These are phyloP conservation scores for Oscheius onirici DNA, from an alignment of 2,888 invertebrate species.

Conservation along the genomic window DNA sequence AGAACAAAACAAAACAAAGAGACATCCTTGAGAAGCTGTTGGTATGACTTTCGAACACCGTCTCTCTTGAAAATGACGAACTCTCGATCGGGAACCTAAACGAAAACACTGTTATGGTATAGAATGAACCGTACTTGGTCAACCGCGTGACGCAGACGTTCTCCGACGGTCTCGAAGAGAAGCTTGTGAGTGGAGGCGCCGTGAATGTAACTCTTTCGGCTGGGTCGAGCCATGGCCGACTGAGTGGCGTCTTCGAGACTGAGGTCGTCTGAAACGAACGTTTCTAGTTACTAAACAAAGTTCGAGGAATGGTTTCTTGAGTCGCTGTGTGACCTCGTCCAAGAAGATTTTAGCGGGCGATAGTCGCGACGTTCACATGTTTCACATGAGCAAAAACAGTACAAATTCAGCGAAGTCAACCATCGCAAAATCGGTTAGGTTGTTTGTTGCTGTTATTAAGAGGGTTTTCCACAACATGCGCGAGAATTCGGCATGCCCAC, in stretches of 20 bases:
- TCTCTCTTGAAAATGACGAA: slow-evolving; percentile 69
- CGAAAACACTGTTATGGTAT: neutral
- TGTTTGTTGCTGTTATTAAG: neutral
- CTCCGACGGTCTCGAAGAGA: slow-evolving; percentile 68
- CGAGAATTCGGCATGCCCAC: neutral
- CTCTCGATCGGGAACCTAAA: slow-evolving; percentile 65
- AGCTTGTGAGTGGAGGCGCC: slow-evolving; percentile 61
- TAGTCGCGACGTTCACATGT: slow-evolving; percentile 27
- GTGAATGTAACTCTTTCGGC: slow-evolving; percentile 66
- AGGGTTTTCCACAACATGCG: neutral
- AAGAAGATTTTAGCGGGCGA: slow-evolving; percentile 14
- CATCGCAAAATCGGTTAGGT: too few species aligned
- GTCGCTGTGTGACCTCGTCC: slow-evolving; percentile 23
- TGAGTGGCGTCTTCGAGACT: slow-evolving; percentile 56
- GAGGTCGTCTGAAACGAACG: slow-evolving; percentile 53
- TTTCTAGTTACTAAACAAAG: neutral
- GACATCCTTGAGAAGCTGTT: slow-evolving; percentile 65
- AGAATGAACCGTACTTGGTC: slow-evolving; percentile 47
- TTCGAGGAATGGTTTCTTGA: neutral
- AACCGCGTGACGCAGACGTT: slow-evolving; percentile 63
- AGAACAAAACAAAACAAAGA: slow-evolving; percentile 23
- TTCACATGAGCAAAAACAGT: slow-evolving; percentile 24
- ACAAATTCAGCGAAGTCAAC: slow-evolving; percentile 7
- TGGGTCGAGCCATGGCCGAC: slow-evolving; percentile 53
- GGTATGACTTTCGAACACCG: slow-evolving; percentile 64